Base-by-base conservation (phyloP, 2,797 vertebrate genomes). In the Scyliorhinus canicula region DNA sequence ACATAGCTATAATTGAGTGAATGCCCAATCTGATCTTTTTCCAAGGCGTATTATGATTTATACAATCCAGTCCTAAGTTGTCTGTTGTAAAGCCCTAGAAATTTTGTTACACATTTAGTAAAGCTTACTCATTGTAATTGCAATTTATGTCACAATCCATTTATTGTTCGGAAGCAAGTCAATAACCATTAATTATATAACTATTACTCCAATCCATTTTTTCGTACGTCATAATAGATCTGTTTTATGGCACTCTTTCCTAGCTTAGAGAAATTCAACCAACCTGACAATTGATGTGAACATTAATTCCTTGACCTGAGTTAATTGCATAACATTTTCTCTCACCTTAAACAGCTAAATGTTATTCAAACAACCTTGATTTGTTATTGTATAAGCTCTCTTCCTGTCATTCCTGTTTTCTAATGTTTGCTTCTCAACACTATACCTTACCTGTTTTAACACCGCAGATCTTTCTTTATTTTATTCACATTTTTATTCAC, bases 261-360 rank as follows among this genome's bases (percentile, higher is more conserved):
- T 93, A 71, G 52, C 12, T 90, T 90, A n/a, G 31, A 88, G 55
- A 52, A 52, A 57, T n/a, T 57, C 21, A 88, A 57, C 52, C 28
- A 86, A 50, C n/a, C 24, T 6, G 21, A 94, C 14, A 93, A 50
- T 52, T 71, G 50, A 93, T 12, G 35, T 24, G 9, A 7, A 93
- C 0, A 71, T 52, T 74, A 71, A 94, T 35, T 52, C 67, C 28
- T 14, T 74, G 47, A 55, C 47, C 93, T 52, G 93, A 94, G 67
- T 94, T 47, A 91, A 91, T 91, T 91, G 88, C 57, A 44, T 94
- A 94, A 71, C 28, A 19, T 26, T 94, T 91, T 52, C 44, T 24
- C 3, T 71, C 47, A 93, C 24, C 9, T 19, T 93, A 93, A 28
- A 50, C 47, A 93, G 2, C 47, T 52, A 35, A 74, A 35, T 52